These are phyloP conservation scores for Eilema sororculum DNA, from an alignment of 2,888 invertebrate genomes.

Conservation along the genomic window DNA sequence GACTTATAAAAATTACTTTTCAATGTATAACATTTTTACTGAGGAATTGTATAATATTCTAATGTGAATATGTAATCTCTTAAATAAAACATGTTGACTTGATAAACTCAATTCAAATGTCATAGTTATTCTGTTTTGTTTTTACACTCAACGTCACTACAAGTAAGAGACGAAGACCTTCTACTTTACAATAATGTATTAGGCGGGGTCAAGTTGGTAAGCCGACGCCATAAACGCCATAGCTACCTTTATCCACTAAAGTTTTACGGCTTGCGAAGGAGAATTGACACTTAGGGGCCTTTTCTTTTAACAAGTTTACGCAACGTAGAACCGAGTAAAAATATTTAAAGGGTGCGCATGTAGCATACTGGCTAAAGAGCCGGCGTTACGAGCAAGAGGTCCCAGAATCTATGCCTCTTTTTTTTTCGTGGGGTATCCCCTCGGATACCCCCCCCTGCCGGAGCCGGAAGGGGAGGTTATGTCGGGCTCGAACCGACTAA, in stretches of 20 bases:
- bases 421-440: too few relatives aligned
- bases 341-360: not conserved
- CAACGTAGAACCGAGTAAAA: not conserved
- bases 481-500: too few relatives aligned
- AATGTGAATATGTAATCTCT: too few relatives aligned
- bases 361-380: too few relatives aligned
- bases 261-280: slow-evolving; percentile 20
- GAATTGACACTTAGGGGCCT: slow-evolving; percentile 15
- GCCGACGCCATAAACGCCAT: slow-evolving; percentile 20
- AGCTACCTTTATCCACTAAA: slow-evolving; percentile 20
- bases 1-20: too few relatives aligned
- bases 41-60: too few relatives aligned
- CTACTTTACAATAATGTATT: slow-evolving; percentile 13
- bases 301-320: slow-evolving; percentile 12
- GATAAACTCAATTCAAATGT: slow-evolving; percentile 1
- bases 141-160: not conserved
- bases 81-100: not conserved
- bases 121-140: slow-evolving; percentile 5
- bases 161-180: not conserved
- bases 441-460: too few relatives aligned
- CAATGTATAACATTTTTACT: too few relatives aligned
- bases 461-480: too few relatives aligned
- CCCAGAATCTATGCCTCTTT: too few relatives aligned
- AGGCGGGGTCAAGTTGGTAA: slow-evolving; percentile 25
- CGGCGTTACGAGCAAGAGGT: too few relatives aligned